A percentile compares a stretch with the other conserved stretches of the same genome.
Evolutionary conservation across 2,113 vertebrate genomes (phyloP).

Genomic region (Panthera leo): DNA sequence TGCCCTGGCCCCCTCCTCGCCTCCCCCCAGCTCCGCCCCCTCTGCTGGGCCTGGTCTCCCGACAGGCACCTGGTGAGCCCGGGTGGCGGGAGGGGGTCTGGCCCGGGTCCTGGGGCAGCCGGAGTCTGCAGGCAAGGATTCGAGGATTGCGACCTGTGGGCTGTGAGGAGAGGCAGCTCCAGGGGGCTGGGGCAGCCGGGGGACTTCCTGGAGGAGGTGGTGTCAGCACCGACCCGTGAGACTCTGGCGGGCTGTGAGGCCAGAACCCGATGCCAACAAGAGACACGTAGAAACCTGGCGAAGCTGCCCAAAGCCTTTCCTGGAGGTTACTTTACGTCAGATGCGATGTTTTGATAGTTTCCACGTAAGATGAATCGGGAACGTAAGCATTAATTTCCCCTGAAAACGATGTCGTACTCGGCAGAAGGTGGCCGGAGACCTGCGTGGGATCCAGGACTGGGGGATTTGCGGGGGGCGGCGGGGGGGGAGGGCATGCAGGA

Average conservation of each 20-base stretch:
- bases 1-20: not conserved
- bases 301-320: constrained; percentile 51
- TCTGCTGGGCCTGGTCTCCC: not conserved
- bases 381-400: constrained; percentile 71
- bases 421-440: constrained; percentile 4
- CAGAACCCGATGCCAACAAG: not conserved
- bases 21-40: not conserved
- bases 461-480: accelerated
- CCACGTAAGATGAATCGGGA: constrained; percentile 64
- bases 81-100: accelerated
- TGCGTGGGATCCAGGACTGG: constrained; percentile 37
- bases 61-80: accelerated
- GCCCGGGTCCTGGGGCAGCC: not conserved
- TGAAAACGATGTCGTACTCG: constrained; percentile 60
- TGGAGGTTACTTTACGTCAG: constrained; percentile 54
- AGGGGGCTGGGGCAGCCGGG: not conserved
- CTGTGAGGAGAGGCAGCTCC: not conserved
- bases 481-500: not conserved
- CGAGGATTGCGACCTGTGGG: not conserved
- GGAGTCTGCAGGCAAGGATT: not conserved
- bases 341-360: constrained; percentile 71
- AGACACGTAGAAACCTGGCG: constrained; percentile 51
- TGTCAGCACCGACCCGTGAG: not conserved
- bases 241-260: not conserved
- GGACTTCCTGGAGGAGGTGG: constrained; percentile 3